Conservation (phyloP, 30 jellyfish, hydroid and myxozoan species). For the Turritopsis rubra region DNA sequence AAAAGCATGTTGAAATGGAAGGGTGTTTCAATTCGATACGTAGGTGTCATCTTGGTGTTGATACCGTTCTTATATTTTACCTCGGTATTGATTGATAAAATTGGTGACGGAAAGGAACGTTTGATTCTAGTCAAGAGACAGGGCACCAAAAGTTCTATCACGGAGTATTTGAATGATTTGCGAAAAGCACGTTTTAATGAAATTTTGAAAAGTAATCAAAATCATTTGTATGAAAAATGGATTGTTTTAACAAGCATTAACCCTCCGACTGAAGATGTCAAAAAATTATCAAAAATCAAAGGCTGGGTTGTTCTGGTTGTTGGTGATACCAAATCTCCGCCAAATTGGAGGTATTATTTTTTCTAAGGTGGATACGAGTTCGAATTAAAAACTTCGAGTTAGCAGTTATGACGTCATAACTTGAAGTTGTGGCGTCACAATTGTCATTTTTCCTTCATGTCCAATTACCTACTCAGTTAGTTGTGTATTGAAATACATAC, state of each 20-base stretch:
- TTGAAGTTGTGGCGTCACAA: too few species aligned
- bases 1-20: neutral
- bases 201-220: neutral
- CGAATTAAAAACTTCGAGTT: too few species aligned
- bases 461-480: too few species aligned
- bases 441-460: too few species aligned
- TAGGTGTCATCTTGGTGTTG: neutral
- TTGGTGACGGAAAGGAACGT: neutral
- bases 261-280: constrained; percentile 79
- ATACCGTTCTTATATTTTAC: neutral
- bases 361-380: neutral
- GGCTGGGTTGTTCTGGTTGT: constrained; percentile 80
- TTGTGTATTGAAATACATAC: too few species aligned
- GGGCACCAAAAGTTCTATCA: neutral
- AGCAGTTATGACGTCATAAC: too few species aligned
- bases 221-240: constrained; percentile 81
- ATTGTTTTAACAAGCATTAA: constrained; percentile 63
- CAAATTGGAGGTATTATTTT: constrained; percentile 58
- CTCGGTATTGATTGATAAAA: neutral
- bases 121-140: neutral
- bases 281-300: constrained; percentile 50
- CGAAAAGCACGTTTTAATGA: neutral
- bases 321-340: constrained; percentile 84
- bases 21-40: neutral
- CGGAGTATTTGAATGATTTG: neutral